Conservation (phyloP, 2,797 vertebrate species). For the Hippopotamyrus pictus region DNA sequence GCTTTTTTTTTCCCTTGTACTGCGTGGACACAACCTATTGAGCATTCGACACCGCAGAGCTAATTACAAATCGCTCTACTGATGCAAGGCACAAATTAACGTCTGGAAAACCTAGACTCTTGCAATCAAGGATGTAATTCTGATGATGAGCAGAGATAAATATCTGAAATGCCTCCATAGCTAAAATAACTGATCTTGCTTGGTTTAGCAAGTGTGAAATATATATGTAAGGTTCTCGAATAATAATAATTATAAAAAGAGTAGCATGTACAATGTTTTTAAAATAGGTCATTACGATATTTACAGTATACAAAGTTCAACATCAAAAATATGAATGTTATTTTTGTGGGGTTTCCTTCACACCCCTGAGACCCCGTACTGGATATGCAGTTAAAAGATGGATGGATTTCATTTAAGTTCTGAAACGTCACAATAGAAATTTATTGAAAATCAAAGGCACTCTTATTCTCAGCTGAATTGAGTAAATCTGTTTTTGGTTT, state of each 20-base stretch:
- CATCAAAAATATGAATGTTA: background rate
- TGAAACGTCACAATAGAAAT: background rate
- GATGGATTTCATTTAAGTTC: background rate
- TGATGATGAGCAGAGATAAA: slow-evolving; percentile 10
- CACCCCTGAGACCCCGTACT: background rate
- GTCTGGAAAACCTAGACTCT: slow-evolving; percentile 29
- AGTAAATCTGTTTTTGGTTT: background rate
- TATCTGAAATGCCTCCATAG: background rate
- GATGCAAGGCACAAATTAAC: slow-evolving; percentile 8
- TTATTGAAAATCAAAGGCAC: background rate
- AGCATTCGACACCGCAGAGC: slow-evolving; percentile 38
- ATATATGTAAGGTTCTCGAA: background rate
- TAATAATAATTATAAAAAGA: background rate
- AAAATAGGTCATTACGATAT: background rate
- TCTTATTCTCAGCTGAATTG: background rate
- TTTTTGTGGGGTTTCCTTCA: background rate
- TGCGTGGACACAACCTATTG: slow-evolving; percentile 44
- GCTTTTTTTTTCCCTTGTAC: slow-evolving; percentile 39
- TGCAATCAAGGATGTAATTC: slow-evolving; percentile 19
- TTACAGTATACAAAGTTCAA: background rate
- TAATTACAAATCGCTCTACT: slow-evolving; percentile 43
- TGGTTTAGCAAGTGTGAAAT: background rate
- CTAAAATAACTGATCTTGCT: background rate
- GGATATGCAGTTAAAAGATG: background rate
- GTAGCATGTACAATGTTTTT: background rate